A percentile compares a stretch with the other conserved stretches of the same genome.
phyloP scores from a whole-genome alignment of 2,113 vertebrate species.

The Crotalus tigris region DNA sequence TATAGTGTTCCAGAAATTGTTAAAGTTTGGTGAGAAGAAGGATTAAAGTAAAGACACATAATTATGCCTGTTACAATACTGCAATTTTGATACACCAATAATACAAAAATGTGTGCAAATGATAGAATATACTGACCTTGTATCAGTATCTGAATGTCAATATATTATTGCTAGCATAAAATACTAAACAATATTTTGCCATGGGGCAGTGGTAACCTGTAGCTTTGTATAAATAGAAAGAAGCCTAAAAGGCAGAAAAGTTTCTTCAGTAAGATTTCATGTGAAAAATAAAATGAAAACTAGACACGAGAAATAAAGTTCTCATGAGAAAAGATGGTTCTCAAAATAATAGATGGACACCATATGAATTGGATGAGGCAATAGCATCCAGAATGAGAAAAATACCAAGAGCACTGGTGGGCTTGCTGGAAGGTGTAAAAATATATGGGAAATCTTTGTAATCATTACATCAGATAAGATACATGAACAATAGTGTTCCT shows the following conservation, averaged over 20 bases:
- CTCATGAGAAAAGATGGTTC: not conserved
- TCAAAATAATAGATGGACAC: not conserved
- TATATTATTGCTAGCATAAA: not conserved
- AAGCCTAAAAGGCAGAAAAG: not conserved
- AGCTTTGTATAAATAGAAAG: not conserved
- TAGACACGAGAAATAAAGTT: not conserved
- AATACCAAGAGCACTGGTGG: not conserved
- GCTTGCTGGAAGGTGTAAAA: not conserved
- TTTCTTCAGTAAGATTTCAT: not conserved
- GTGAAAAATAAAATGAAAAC: not conserved
- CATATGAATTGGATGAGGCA: not conserved
- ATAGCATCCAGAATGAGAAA: not conserved
- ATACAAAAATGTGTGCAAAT: not conserved
- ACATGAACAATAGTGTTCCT: not conserved
- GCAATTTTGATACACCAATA: not conserved
- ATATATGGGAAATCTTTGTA: not conserved
- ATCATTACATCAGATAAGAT: not conserved
- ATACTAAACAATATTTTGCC: not conserved
- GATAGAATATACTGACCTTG: not conserved
- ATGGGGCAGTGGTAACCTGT: not conserved
- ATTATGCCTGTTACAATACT: not conserved
- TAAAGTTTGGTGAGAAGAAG: not conserved
- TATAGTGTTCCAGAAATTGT: not conserved
- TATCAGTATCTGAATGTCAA: not conserved
- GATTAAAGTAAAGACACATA: not conserved